Evolutionary conservation across 2,797 vertebrate genomes (phyloP), one percentile per base, ranked within the genome.

Genomic region (Brachyrhaphis roseni): DNA sequence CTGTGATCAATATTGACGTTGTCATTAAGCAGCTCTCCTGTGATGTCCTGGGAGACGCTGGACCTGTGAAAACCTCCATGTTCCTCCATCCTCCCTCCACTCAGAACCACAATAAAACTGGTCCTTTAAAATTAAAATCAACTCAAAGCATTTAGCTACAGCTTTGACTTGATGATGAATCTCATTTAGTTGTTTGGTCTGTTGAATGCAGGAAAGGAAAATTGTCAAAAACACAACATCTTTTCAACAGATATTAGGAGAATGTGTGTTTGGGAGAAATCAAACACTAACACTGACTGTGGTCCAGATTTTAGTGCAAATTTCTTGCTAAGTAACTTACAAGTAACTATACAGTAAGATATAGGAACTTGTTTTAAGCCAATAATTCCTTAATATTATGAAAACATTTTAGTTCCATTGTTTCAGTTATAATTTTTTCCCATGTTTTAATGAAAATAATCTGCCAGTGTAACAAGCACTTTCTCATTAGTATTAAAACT

Each of bases 1-100:
- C 87, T 88, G 89, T 94, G 93, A 93, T 95, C 94, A 94, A 91
- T 95, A 95, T 94, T 93, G 92, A 94, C 89, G 82, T 92, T 87
- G 93, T 94, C 91, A 95, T 95, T 94, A 95, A 93, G 90, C 90
- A 88, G 92, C 91, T 93, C 93, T 87, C 87, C 86, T 87, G 91
- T 94, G 95, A 95, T 94, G 81, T 93, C 92, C 88, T 90, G 7
- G 78, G 92, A 91, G 85, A 89, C 87, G 93, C 93, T 91, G 94
- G 83, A 86, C 86, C 88, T 88, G 81, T 75, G 85, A 78, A 62
- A 59, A 81, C 82, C 88, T 87, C 85, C 82, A 82, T 93, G 86
- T 90, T 78, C 53, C 76, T 81, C 76, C 85, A 74, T 47, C 77
- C 88, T 86, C 83, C 83, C 74, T 76, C 82, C 78, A 81, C 72